A percentile compares a stretch with the other conserved stretches of the same genome.
Conservation (phyloP, 92 coral and sea anemone species). For the Epizoanthus stellaris region DNA sequence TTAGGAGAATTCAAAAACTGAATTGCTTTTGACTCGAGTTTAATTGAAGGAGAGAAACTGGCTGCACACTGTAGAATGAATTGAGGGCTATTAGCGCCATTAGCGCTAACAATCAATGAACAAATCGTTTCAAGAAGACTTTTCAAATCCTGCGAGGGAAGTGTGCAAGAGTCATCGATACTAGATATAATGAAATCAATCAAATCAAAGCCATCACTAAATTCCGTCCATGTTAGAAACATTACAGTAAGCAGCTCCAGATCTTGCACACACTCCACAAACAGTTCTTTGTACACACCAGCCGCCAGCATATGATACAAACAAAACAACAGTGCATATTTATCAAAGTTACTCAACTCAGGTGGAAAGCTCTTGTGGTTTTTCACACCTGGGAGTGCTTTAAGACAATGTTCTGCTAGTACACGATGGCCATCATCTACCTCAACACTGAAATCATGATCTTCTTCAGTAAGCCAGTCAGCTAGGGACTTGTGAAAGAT, state of each 20-base stretch:
- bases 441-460: neutral
- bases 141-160: neutral
- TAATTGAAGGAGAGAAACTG: neutral
- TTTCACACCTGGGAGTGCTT: neutral
- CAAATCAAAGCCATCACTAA: neutral
- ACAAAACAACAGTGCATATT: neutral
- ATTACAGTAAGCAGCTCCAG: neutral
- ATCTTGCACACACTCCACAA: neutral
- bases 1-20: neutral
- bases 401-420: neutral
- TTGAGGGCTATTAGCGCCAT: neutral
- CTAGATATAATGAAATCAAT: neutral
- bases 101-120: neutral
- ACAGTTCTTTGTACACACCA: neutral
- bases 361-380: neutral
- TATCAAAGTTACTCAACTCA: neutral
- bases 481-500: neutral
- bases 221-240: no score
- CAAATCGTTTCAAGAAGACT: neutral
- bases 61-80: neutral
- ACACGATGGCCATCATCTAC: conserved; percentile 1
- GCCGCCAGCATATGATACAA: neutral
- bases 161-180: neutral
- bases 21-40: neutral
- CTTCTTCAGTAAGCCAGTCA: neutral